Percentiles rank a stretch among this genome's conserved stretches.
These are phyloP conservation scores for Himalopsyche tibetana DNA, from an alignment of 2,888 invertebrate species.

Conservation along the genomic window DNA sequence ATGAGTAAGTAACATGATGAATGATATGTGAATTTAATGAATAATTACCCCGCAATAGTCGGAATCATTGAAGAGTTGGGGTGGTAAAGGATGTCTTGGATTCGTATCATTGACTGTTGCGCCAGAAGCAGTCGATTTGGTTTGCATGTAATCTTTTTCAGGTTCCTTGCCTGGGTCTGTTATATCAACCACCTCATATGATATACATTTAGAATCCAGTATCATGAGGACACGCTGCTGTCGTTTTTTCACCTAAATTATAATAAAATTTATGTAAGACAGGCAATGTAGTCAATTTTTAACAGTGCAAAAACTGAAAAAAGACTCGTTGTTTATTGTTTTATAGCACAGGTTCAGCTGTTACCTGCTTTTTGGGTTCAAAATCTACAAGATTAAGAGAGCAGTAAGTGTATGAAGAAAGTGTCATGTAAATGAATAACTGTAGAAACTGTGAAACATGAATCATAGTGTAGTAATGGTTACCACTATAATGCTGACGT, in stretches of 20 bases:
- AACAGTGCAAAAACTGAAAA: neutral
- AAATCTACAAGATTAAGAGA: slow-evolving; percentile 65
- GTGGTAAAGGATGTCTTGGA: slow-evolving; percentile 89
- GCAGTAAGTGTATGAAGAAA: neutral
- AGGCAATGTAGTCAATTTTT: neutral
- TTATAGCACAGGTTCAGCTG: neutral
- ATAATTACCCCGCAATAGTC: slow-evolving; percentile 92
- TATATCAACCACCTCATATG: slow-evolving; percentile 94
- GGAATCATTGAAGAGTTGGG: slow-evolving; percentile 95
- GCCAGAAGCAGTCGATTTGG: slow-evolving; percentile 86
- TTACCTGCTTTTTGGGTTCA: neutral
- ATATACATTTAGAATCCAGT: slow-evolving; percentile 92
- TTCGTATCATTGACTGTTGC: slow-evolving; percentile 85
- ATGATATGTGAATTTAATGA: too few relatives aligned
- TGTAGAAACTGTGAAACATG: slow-evolving; percentile 67
- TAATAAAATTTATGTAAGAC: slow-evolving; percentile 39
- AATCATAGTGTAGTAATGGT: slow-evolving; percentile 69
- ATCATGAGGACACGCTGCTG: slow-evolving; percentile 96
- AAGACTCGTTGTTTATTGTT: neutral
- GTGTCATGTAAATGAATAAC: slow-evolving; percentile 27
- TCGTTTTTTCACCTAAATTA: slow-evolving; percentile 92
- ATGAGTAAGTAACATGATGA: too few relatives aligned
- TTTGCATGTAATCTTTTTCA: slow-evolving; percentile 94
- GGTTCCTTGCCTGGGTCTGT: slow-evolving; percentile 94
- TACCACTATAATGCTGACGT: slow-evolving; percentile 67